Percentiles rank a stretch among this genome's conserved stretches.
These are phyloP conservation scores for Gavialis gangeticus DNA, from an alignment of 2,113 vertebrate genomes.

Conservation along the genomic window DNA sequence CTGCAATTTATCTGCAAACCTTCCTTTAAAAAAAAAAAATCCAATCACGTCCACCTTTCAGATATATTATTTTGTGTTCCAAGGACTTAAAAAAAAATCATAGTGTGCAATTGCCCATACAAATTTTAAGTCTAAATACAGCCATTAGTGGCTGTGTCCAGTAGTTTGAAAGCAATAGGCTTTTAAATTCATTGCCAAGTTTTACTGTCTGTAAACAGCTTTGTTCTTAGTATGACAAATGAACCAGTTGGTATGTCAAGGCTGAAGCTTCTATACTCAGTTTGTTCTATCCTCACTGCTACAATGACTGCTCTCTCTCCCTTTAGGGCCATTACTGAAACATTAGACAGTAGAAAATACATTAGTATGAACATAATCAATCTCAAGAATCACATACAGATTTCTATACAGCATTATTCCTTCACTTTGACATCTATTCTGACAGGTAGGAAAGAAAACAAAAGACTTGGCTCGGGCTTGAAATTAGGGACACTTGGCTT, in stretches of 20 bases:
- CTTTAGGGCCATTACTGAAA: constrained; percentile 66
- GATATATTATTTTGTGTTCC: not conserved
- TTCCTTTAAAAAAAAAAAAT: not conserved
- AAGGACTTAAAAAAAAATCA: not conserved
- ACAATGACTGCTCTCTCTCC: constrained; percentile 55
- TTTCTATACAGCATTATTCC: constrained; percentile 56
- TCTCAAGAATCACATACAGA: constrained; percentile 42
- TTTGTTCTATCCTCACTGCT: constrained; percentile 39
- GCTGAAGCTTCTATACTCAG: constrained; percentile 53
- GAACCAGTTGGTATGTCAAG: constrained; percentile 63
- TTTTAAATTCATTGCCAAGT: constrained; percentile 58
- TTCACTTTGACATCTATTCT: constrained; percentile 19
- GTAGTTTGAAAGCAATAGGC: constrained; percentile 48
- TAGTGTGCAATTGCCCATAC: not conserved
- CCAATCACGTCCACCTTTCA: not conserved
- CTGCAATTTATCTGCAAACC: not conserved
- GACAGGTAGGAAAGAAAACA: constrained; percentile 32
- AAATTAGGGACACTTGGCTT: constrained; percentile 15
- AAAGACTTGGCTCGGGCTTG: not conserved
- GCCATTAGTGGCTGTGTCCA: constrained; percentile 22
- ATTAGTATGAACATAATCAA: constrained; percentile 50
- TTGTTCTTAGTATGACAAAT: constrained; percentile 72
- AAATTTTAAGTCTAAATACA: constrained; percentile 64
- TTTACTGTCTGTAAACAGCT: constrained; percentile 67
- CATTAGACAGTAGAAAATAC: constrained; percentile 68